Evolutionary conservation across 2,888 invertebrate genomes (phyloP).

Genomic region (Cephus rjabovi): DNA sequence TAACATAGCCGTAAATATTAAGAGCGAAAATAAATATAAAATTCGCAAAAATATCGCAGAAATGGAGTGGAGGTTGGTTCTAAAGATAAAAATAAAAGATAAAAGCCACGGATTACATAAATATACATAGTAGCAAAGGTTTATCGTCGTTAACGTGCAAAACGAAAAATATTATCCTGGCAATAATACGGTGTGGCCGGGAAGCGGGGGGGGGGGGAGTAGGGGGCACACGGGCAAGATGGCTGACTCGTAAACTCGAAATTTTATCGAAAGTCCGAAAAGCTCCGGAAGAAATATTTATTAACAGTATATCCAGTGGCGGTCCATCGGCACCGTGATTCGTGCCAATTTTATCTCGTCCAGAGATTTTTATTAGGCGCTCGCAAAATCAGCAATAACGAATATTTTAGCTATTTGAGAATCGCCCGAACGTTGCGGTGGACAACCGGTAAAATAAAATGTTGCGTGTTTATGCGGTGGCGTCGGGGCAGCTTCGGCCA

Average conservation of each 20-base stretch:
- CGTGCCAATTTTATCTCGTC: slow-evolving; percentile 43
- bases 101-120: neutral
- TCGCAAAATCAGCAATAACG: slow-evolving; percentile 52
- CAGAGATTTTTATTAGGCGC: slow-evolving; percentile 52
- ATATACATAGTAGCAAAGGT: neutral
- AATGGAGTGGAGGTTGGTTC: neutral
- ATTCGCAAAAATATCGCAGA: neutral
- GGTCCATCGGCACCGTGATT: neutral
- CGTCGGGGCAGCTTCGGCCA: slow-evolving; percentile 15
- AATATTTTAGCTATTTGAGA: slow-evolving; percentile 48
- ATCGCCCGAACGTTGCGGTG: slow-evolving; percentile 14
- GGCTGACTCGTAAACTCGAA: slow-evolving; percentile 40
- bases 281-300: slow-evolving; percentile 51
- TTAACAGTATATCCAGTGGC: slow-evolving; percentile 52
- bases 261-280: slow-evolving; percentile 39
- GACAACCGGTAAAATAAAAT: slow-evolving; percentile 48
- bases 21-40: neutral
- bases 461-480: slow-evolving; percentile 46
- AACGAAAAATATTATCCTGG: slow-evolving; percentile 7
- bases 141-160: neutral
- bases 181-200: neutral
- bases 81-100: neutral
- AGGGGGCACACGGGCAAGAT: neutral
- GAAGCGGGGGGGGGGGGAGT: no score
- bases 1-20: neutral